Base-by-base conservation (phyloP, 2,888 invertebrate species). In the Steinernema carpocapsae region DNA sequence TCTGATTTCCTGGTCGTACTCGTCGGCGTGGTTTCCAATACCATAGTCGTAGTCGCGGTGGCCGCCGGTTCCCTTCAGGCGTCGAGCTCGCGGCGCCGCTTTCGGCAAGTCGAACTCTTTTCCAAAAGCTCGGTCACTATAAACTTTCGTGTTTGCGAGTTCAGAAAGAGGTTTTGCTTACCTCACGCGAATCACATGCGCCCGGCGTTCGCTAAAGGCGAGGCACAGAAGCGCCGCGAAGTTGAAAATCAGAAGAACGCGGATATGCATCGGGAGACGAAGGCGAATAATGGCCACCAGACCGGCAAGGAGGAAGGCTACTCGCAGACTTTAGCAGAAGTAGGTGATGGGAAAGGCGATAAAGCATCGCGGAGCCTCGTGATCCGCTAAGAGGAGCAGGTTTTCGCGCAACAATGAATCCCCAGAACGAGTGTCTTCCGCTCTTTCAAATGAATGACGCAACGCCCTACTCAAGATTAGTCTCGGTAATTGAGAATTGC, bases 291-390 rank as follows among this genome's bases (percentile, higher is more conserved):
- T 52, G 52, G 10, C 37, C 37, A 10, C 37, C 37, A 37, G 37
- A 37, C 37, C 37, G 37, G 37, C 10, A 10, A 37, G 37, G 37
- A n/a, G 24, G 22, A 12, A 52, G 52, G 12, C 24, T 22, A 52
- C 52, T 52, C 52, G 19, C 22, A 52, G 64, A 29, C 64, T 17
- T 19, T 48, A 17, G 48, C 12, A 56, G 56, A 56, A 29, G 64
- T 32, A 64, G 64, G 64, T 64, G 64, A 64, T 64, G 24, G 32
- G 17, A 64, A 64, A 12, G 64, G 32, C 64, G 64, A 64, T 64
- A 64, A 64, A 64, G 32, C 29, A 17, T 29, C 29, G 32, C n/a
- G 29, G 24, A 64, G 64, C 64, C 10, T 29, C 29, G 12, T 14
- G 29, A 64, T 64, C 64, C 64, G 32, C 64, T 17, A 29, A 12